Base-by-base conservation (phyloP, 2,797 vertebrate genomes). In the Helostoma temminkii region DNA sequence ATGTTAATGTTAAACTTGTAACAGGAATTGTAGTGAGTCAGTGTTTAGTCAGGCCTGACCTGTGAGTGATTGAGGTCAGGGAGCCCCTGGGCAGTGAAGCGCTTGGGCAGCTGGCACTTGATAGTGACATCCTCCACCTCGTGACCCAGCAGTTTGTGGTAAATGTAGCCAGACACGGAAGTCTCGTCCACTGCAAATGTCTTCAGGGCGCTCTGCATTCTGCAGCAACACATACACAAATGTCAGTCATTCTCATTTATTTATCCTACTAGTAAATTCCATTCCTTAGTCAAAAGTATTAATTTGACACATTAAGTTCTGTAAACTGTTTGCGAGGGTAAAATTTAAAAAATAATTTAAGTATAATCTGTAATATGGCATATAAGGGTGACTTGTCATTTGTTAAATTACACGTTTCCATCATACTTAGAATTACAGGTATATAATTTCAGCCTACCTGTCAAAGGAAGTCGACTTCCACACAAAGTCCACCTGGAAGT, bases 391-490 rank as follows among this genome's bases (percentile, higher is more conserved):
- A 50, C 2, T 24, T 16, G 19, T 36, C 1, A 0, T 6, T 0
- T 9, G 16, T 61, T 9, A 43, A 32, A 7, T 0, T 0, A n/a
- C 39, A 53, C 8, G 4, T 8, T 53, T 8, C 11, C 1, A 26
- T 25, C 8, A 14, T 1, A 49, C 45, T 26, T 18, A 6, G 10
- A 41, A 42, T 41, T 9, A 43, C 30, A 11, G 6, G 3, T 37
- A 46, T 24, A 41, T 28, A 26, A 43, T 37, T 14, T 41, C 2
- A 52, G n/a, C 52, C 12, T 90, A 99, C 98, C 98, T 96, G 90
- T 99, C 98, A 78, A 99, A 99, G 0, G 98, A 99, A 22, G 98
- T 99, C 0, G 98, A 99, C 79, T 99, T 99, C 98, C 98, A 99
- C 0, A 99, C 98, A 80, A 99, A 99, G 86, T 99, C 98, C 67